Base-by-base conservation (phyloP, 2,888 invertebrate genomes). In the Himalopsyche tibetana region DNA sequence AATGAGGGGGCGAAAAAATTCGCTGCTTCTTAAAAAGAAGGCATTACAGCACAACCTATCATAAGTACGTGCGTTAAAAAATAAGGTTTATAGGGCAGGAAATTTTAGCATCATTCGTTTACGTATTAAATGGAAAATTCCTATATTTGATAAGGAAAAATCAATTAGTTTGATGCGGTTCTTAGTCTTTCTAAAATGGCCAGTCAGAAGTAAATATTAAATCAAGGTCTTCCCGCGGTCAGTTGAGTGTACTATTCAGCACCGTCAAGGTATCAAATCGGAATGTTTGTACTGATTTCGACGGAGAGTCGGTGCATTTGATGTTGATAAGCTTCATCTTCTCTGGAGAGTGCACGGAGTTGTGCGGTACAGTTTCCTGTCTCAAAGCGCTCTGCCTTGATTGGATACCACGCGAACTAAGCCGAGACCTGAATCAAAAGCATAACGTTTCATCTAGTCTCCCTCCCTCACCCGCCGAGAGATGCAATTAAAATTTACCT, bases 401-500 rank as follows among this genome's bases (percentile, higher is more conserved):
- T 63, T 63, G 63, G 63, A 63, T 63, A 28, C 19, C 19, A 28
- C 63, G 19, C 4, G 19, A 63, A 63, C 63, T 63, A 63, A 63
- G 63, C 63, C 19, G 63, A 28, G 63, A 28, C 63, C 63, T 63
- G 63, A 63, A 63, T 63, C 63, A 63, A 63, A 63, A 63, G 63
- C 63, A 63, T 63, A n/a, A n/a, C 63, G 63, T 63, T 63, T 63
- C 63, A n/a, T 63, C 63, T n/a, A 28, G 19, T 19, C 9, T 19
- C 63, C 63, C 63, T 51, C 15, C 51, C 15, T 51, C 15, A 51
- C 51, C 15, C 51, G 15, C 63, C 63, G 28, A 19, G 19, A 63
- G 63, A 63, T 63, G 63, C 63, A 63, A 63, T 63, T 63, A 63
- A 63, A 63, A 63, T 63, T 63, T 63, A 63, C 63, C 63, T 63